Conservation (phyloP, 2,113 vertebrate species). For the Ophiodon elongatus region DNA sequence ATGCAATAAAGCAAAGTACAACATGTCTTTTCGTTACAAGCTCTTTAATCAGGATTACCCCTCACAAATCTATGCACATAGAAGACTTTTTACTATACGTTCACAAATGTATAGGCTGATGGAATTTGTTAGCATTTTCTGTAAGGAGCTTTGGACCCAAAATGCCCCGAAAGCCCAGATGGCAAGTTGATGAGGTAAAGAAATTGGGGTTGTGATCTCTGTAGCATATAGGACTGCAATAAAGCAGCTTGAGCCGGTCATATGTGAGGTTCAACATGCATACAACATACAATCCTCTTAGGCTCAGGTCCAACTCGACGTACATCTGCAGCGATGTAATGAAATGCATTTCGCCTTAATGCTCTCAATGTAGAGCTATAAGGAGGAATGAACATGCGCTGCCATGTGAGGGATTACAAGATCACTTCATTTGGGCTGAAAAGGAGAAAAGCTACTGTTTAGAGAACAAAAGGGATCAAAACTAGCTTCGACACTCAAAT, state of each 20-base stretch:
- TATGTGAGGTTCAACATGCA: slow-evolving; percentile 35
- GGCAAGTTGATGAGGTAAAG: slow-evolving; percentile 51
- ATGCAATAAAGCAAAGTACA: neutral
- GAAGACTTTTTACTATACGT: slow-evolving; percentile 22
- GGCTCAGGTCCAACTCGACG: slow-evolving; percentile 62
- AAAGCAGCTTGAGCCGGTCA: slow-evolving; percentile 38
- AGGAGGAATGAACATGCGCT: neutral
- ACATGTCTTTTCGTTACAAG: slow-evolving; percentile 10
- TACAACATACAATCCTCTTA: slow-evolving; percentile 68
- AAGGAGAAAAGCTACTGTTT: neutral
- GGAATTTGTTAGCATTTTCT: slow-evolving; percentile 32
- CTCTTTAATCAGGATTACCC: slow-evolving; percentile 45
- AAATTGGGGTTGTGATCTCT: slow-evolving; percentile 31
- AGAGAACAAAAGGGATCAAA: slow-evolving; percentile 42
- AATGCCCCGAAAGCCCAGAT: slow-evolving; percentile 53
- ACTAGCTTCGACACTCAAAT: neutral
- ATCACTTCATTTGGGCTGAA: slow-evolving; percentile 16
- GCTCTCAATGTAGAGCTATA: slow-evolving; percentile 42
- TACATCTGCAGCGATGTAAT: slow-evolving; percentile 62
- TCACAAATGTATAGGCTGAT: slow-evolving; percentile 10
- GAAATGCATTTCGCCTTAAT: slow-evolving; percentile 60
- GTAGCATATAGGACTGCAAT: slow-evolving; percentile 16
- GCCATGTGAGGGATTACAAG: slow-evolving; percentile 51
- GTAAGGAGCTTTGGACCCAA: slow-evolving; percentile 46
- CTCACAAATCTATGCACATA: neutral